Conservation (phyloP, 2,113 vertebrate species). For the Rhinolophus sinicus region DNA sequence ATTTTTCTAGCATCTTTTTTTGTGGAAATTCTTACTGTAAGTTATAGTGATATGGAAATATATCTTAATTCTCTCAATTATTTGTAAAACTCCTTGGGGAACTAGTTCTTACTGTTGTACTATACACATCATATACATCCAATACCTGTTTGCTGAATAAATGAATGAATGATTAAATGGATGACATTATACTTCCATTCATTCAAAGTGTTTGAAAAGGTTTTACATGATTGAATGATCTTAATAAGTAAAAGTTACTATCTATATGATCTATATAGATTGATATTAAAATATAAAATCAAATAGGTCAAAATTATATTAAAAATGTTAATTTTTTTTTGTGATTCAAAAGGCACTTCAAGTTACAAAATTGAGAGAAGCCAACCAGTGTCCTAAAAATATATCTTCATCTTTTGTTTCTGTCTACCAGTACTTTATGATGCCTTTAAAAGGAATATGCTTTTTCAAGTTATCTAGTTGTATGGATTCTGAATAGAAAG, state of each 20-base stretch:
- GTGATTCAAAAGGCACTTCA: background rate
- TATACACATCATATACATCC: background rate
- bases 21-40: conserved; percentile 19
- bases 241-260: conserved; percentile 40
- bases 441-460: conserved; percentile 52
- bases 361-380: conserved; percentile 46
- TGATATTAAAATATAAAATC: conserved; percentile 15
- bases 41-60: conserved; percentile 12
- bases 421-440: background rate
- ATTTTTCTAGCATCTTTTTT: conserved; percentile 16
- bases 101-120: background rate
- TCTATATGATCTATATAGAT: background rate
- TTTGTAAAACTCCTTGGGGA: conserved; percentile 10
- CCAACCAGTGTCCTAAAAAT: background rate
- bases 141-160: conserved; percentile 15
- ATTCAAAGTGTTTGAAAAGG: conserved; percentile 43
- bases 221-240: background rate
- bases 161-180: conserved; percentile 41
- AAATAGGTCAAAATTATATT: conserved; percentile 11
- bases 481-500: conserved; percentile 51
- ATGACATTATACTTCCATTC: background rate
- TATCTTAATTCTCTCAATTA: conserved; percentile 28
- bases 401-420: conserved; percentile 34
- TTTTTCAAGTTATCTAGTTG: conserved; percentile 43
- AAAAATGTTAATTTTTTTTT: conserved; percentile 22